Conservation (phyloP, 2,888 invertebrate genomes). For the Aromia moschata region DNA sequence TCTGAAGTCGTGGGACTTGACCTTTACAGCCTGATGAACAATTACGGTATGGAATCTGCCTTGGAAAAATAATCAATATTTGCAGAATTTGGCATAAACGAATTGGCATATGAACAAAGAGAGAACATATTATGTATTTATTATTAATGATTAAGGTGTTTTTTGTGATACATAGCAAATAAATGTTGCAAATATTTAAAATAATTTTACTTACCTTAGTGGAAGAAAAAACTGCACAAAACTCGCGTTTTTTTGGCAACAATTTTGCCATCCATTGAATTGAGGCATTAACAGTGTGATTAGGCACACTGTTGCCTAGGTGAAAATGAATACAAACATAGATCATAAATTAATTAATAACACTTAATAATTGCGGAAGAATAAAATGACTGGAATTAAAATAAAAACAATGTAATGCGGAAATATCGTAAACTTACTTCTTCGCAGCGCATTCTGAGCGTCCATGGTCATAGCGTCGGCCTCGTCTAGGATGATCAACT, state of each 20-base stretch:
- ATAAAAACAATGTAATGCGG: no score
- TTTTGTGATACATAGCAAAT: slow-evolving; percentile 10
- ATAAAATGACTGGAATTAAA: no score
- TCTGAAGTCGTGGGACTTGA: slow-evolving; percentile 45
- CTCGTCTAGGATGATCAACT: slow-evolving; percentile 96
- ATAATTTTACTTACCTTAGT: slow-evolving; percentile 15
- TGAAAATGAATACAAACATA: slow-evolving; percentile 28
- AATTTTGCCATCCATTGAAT: background rate
- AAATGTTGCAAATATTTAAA: slow-evolving; percentile 5
- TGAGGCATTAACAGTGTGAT: background rate
- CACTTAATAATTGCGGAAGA: no score
- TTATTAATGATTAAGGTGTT: slow-evolving; percentile 1
- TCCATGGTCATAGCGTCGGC: slow-evolving; percentile 99
- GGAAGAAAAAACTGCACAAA: no score
- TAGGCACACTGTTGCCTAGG: slow-evolving; percentile 10
- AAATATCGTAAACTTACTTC: slow-evolving; percentile 79
- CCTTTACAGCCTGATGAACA: slow-evolving; percentile 50
- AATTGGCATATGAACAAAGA: no score
- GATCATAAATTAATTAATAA: background rate
- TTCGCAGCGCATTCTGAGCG: slow-evolving; percentile 96
- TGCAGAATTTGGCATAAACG: no score
- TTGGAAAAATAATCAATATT: slow-evolving; percentile 44
- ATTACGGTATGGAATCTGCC: slow-evolving; percentile 46
- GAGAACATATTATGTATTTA: no score
- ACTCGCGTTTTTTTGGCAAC: background rate